A percentile compares a stretch with the other conserved stretches of the same genome.
Evolutionary conservation across 2,888 invertebrate species (phyloP).

Genomic region (Cyclophora punctaria): DNA sequence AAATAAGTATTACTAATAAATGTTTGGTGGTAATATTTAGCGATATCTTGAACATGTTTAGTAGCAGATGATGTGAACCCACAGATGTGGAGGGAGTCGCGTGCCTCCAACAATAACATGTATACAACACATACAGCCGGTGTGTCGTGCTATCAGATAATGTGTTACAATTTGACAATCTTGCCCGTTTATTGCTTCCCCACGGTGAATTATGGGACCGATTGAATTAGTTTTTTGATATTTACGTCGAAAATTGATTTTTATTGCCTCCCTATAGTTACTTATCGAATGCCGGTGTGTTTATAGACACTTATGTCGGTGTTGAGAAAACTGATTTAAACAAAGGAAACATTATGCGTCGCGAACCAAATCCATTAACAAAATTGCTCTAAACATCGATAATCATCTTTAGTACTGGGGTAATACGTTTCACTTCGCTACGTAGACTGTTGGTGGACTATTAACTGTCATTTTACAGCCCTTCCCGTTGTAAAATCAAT

Average conservation of each 20-base stretch:
- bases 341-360: too few species aligned
- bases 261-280: background rate
- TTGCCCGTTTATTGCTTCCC: slow-evolving; percentile 17
- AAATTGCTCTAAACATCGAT: too few species aligned
- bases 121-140: too few species aligned
- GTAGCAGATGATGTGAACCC: slow-evolving; percentile 51
- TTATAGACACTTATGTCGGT: too few species aligned
- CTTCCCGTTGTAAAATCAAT: slow-evolving; percentile 32
- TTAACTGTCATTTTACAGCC: background rate
- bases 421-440: too few species aligned
- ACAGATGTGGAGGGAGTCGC: slow-evolving; percentile 50
- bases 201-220: slow-evolving; percentile 6
- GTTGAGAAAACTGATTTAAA: too few species aligned
- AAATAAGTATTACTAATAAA: too few species aligned
- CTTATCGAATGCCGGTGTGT: too few species aligned
- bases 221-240: too few species aligned
- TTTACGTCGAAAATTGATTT: slow-evolving; percentile 7
- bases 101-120: slow-evolving; percentile 56
- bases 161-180: slow-evolving; percentile 32
- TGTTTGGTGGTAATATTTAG: background rate
- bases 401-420: too few species aligned
- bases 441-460: too few species aligned
- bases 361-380: too few species aligned
- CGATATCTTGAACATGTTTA: background rate
- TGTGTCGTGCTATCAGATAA: slow-evolving; percentile 48